Evolutionary conservation across 2,888 invertebrate genomes (phyloP).

Genomic region (Rhagophthalmus giganteus): DNA sequence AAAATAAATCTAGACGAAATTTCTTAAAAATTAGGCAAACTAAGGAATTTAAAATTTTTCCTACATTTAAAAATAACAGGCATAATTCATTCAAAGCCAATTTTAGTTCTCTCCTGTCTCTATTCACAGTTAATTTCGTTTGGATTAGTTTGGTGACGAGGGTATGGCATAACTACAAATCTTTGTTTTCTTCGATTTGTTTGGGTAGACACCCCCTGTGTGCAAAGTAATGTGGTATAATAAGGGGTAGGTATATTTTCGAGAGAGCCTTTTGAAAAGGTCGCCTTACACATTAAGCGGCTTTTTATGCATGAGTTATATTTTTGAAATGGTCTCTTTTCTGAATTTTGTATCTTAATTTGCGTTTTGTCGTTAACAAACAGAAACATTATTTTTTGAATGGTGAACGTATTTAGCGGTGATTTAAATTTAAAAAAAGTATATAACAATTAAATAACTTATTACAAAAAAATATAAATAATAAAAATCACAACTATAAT

Average conservation of each 20-base stretch:
- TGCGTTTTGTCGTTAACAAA: not conserved
- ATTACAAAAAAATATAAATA: too few species aligned
- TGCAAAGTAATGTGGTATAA: conserved; percentile 49
- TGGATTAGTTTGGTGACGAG: conserved; percentile 24
- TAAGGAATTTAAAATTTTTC: too few species aligned
- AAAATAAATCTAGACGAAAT: too few species aligned
- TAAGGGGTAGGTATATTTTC: conserved; percentile 49
- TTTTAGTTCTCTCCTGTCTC: conserved; percentile 14
- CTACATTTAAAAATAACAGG: not conserved
- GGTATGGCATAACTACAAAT: conserved; percentile 28
- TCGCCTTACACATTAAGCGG: not conserved
- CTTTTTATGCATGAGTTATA: not conserved
- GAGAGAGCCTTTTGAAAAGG: conserved; percentile 31
- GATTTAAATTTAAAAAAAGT: too few species aligned
- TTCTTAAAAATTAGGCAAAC: too few species aligned
- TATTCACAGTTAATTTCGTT: conserved; percentile 17
- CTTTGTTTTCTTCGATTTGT: conserved; percentile 49
- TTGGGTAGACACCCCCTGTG: conserved; percentile 48
- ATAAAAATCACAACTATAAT: too few species aligned
- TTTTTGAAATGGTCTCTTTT: not conserved
- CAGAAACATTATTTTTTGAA: too few species aligned
- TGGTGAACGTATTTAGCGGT: not conserved
- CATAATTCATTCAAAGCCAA: conserved; percentile 12
- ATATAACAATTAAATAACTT: too few species aligned
- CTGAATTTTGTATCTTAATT: not conserved